Conservation (phyloP, 2,797 vertebrate genomes). For the Danio choprae region DNA sequence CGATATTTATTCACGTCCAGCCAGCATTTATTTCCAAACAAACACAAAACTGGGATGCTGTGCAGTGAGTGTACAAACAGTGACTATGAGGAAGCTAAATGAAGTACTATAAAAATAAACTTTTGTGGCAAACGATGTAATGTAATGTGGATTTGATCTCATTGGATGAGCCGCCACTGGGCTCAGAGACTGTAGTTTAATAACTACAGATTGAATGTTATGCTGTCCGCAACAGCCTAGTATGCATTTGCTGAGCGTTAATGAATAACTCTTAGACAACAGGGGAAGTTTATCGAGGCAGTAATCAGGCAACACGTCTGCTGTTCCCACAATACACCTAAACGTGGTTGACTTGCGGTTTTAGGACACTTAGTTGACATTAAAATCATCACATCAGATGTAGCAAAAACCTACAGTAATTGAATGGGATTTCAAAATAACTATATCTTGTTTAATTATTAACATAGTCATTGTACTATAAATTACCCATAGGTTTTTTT, state of each 20-base stretch:
- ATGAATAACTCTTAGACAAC: conserved; percentile 53
- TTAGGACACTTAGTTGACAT: neutral
- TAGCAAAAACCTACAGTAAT: neutral
- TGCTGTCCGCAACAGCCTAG: conserved; percentile 29
- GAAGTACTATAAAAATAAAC: neutral
- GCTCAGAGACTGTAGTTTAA: conserved; percentile 17
- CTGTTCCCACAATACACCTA: conserved; percentile 53
- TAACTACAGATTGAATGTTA: conserved; percentile 44
- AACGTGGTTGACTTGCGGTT: conserved; percentile 19
- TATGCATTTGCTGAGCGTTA: conserved; percentile 49
- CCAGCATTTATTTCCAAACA: conserved; percentile 28
- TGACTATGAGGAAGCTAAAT: conserved; percentile 15
- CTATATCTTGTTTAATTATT: no score
- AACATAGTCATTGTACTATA: no score
- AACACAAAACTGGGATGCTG: conserved; percentile 18
- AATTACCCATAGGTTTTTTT: no score
- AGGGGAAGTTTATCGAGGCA: conserved; percentile 49
- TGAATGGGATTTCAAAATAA: no score
- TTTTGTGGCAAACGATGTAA: neutral
- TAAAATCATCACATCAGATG: neutral
- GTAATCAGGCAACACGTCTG: conserved; percentile 41
- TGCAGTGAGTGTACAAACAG: conserved; percentile 15
- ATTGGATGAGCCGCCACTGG: neutral
- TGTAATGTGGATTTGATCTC: conserved; percentile 9
- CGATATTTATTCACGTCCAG: neutral